Conservation (phyloP, 2,888 invertebrate genomes). For the Amphipoea oculea region DNA sequence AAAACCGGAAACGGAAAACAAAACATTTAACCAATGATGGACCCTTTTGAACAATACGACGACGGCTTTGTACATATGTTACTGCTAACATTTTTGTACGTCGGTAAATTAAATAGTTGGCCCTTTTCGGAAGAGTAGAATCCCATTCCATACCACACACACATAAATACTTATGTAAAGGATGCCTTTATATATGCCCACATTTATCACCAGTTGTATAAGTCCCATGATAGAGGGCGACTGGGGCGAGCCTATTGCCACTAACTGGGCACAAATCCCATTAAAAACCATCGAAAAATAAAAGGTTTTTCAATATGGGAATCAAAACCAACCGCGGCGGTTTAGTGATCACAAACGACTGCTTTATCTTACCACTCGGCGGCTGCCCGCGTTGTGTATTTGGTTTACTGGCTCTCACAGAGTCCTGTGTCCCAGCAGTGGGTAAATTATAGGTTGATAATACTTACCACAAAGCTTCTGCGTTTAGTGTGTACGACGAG, state of each 20-base stretch:
- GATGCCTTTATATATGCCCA: background rate
- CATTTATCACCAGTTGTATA: background rate
- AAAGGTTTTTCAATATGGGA: background rate
- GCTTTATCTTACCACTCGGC: background rate
- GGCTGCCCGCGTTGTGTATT: background rate
- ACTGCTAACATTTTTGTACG: background rate
- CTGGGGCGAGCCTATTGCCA: background rate
- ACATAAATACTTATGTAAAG: too few relatives aligned
- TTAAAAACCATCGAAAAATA: background rate
- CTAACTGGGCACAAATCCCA: background rate
- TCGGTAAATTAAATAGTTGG: background rate
- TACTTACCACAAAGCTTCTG: conserved; percentile 58
- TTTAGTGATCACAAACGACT: background rate
- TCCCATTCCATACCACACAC: background rate
- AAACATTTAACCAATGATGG: background rate
- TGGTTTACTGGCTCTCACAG: background rate
- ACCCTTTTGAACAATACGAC: background rate
- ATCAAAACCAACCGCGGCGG: background rate
- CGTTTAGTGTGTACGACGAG: conserved; percentile 54
- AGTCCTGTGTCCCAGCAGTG: background rate
- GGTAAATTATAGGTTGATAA: background rate
- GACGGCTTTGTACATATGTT: background rate
- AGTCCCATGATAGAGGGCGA: background rate
- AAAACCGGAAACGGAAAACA: background rate
- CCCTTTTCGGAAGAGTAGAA: background rate